These are phyloP conservation scores for Hypsibius dujardini DNA, from an alignment of 1,140 invertebrate species.

Conservation along the genomic window DNA sequence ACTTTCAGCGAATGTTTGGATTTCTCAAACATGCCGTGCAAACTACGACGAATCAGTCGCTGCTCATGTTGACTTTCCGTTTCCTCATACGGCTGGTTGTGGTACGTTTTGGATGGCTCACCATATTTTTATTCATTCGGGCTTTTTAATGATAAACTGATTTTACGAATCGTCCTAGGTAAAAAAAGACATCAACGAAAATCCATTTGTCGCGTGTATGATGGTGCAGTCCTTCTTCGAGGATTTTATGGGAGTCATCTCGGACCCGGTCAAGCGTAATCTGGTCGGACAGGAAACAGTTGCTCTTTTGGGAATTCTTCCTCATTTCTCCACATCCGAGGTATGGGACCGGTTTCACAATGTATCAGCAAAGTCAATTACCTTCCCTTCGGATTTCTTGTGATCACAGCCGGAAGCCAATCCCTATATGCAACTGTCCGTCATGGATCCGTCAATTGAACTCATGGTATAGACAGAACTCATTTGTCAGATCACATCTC, in stretches of 20 bases:
- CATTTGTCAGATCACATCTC: too few species aligned
- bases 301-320: not conserved
- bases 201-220: not conserved
- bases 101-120: not conserved
- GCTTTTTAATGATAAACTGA: not conserved
- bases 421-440: conserved; percentile 7
- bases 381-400: not conserved
- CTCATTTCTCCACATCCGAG: not conserved
- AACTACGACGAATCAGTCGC: too few species aligned
- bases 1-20: too few species aligned
- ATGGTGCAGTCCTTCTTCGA: conserved; percentile 1
- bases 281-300: not conserved
- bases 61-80: not conserved
- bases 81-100: not conserved
- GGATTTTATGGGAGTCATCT: not conserved
- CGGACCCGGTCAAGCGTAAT: not conserved
- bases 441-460: conserved; percentile 4
- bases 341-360: not conserved
- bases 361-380: too few species aligned
- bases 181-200: not conserved
- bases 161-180: not conserved
- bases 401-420: not conserved
- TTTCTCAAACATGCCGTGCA: too few species aligned
- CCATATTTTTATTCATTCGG: not conserved
- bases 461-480: not conserved